Evolutionary conservation across 2,797 vertebrate genomes (phyloP).

Genomic region (Amblyopsis hoosieri): DNA sequence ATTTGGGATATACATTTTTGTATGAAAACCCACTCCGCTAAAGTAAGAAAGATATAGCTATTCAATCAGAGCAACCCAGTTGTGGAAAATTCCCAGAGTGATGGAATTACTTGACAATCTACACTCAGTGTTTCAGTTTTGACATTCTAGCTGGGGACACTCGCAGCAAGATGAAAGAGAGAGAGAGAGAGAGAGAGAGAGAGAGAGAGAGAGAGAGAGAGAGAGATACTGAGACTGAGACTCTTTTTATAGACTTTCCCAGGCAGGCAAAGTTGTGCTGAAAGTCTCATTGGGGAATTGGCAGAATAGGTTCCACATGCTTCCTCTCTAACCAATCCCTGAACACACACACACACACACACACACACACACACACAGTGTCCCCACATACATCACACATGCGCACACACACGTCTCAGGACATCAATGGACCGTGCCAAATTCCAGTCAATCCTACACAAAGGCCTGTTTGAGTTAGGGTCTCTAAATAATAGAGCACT

Average conservation of each 20-base stretch:
- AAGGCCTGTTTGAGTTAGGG: slow-evolving; percentile 53
- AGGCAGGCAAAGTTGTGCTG: slow-evolving; percentile 69
- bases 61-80: no score
- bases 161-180: neutral
- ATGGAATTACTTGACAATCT: no score
- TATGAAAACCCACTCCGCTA: neutral
- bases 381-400: slow-evolving; percentile 22
- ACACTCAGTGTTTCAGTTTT: no score
- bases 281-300: slow-evolving; percentile 73
- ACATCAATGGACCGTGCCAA: slow-evolving; percentile 42
- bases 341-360: slow-evolving; percentile 53
- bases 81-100: no score
- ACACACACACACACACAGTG: slow-evolving; percentile 35
- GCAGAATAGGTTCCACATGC: slow-evolving; percentile 83
- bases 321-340: slow-evolving; percentile 69
- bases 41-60: no score
- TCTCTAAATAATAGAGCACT: slow-evolving; percentile 40
- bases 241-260: slow-evolving; percentile 82
- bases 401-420: slow-evolving; percentile 25
- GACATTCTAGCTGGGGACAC: no score
- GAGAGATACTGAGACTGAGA: slow-evolving; percentile 7
- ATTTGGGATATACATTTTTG: no score
- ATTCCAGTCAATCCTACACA: slow-evolving; percentile 55
- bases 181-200: slow-evolving; percentile 28
- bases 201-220: slow-evolving; percentile 17